Conservation (phyloP, 2,113 vertebrate species). For the Hippocampus guttulatus region DNA sequence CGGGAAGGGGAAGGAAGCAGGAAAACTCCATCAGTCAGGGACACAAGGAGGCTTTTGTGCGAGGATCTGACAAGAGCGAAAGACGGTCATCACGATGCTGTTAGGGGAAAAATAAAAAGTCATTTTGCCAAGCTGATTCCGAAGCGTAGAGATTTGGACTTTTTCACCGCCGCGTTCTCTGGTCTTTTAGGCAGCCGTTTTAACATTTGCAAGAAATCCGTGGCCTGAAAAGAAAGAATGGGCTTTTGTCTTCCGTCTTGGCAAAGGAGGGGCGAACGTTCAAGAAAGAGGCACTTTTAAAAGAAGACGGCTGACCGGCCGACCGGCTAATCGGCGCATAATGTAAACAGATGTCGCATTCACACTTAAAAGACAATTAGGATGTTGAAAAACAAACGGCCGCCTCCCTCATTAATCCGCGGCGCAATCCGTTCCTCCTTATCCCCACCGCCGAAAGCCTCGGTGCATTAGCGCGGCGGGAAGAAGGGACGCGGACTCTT, state of each 20-base stretch:
- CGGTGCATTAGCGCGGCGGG: constrained; percentile 66
- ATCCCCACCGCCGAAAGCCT: constrained; percentile 64
- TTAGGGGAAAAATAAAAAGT: background rate
- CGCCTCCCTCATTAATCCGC: constrained; percentile 70
- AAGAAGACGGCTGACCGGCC: constrained; percentile 62
- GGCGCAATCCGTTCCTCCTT: constrained; percentile 62
- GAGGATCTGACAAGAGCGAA: constrained; percentile 30
- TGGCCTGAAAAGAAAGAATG: constrained; percentile 14
- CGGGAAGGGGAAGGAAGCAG: background rate
- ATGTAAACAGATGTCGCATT: constrained; percentile 67
- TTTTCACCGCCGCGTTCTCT: constrained; percentile 25
- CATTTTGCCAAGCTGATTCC: constrained; percentile 20
- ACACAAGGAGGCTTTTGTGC: constrained; percentile 53
- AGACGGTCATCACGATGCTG: background rate
- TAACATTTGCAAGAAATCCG: constrained; percentile 37
- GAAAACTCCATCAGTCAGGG: constrained; percentile 46
- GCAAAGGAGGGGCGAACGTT: constrained; percentile 45
- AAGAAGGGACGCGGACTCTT: constrained; percentile 73
- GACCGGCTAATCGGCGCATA: constrained; percentile 69
- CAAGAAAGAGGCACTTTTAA: constrained; percentile 54
- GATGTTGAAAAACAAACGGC: constrained; percentile 45
- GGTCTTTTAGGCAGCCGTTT: constrained; percentile 23
- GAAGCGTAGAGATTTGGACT: constrained; percentile 8
- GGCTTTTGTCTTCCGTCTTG: constrained; percentile 46
- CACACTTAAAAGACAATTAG: constrained; percentile 64